Percentiles rank a stretch among this genome's conserved stretches.
Evolutionary conservation across 1,140 invertebrate species (phyloP).

Genomic region (Trichonephila inaurata): DNA sequence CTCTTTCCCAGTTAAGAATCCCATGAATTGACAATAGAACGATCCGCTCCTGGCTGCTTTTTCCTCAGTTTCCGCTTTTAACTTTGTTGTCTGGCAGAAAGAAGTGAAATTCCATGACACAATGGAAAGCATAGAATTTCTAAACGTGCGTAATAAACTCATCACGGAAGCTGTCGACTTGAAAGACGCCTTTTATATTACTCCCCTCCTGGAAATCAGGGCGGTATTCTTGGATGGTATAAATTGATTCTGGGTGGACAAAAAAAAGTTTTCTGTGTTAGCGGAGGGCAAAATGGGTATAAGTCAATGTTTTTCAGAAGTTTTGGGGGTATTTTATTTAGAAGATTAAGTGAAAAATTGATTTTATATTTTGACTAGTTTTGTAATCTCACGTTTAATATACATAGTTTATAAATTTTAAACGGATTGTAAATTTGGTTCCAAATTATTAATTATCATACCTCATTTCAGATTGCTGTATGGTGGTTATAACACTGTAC

Average conservation of each 20-base stretch:
- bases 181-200: not conserved
- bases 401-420: too few relatives aligned
- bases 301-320: not conserved
- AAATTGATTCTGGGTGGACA: not conserved
- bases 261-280: not conserved
- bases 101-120: not conserved
- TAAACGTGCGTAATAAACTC: slow-evolving; percentile 48
- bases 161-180: not conserved
- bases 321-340: too few relatives aligned
- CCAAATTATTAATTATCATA: too few relatives aligned
- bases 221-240: slow-evolving; percentile 19
- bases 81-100: not conserved
- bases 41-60: not conserved
- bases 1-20: not conserved
- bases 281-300: not conserved
- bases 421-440: too few relatives aligned
- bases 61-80: not conserved
- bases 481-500: too few relatives aligned
- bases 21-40: not conserved
- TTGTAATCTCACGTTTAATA: too few relatives aligned
- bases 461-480: too few relatives aligned
- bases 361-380: too few relatives aligned
- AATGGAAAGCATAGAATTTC: slow-evolving; percentile 20
- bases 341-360: too few relatives aligned
- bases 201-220: slow-evolving; percentile 14